A percentile compares a stretch with the other conserved stretches of the same genome.
Conservation (phyloP, 2,797 vertebrate species). For the Rachycentron canadum region DNA sequence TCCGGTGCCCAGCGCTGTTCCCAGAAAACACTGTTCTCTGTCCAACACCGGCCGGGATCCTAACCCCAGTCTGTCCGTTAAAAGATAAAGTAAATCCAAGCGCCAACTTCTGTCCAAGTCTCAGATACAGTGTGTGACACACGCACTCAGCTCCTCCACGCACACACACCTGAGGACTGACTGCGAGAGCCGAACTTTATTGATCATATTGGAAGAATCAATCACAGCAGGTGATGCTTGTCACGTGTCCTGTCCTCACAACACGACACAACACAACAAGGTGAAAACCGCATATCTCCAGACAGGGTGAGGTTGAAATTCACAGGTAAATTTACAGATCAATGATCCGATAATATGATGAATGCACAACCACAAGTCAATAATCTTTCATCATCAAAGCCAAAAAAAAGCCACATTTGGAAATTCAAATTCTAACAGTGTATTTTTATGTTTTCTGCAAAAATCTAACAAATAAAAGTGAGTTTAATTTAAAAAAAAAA, state of each 20-base stretch:
- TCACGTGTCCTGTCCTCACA: not conserved
- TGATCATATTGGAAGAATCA: not conserved
- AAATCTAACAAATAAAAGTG: not conserved
- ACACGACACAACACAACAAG: not conserved
- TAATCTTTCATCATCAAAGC: not conserved
- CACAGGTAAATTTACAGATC: no score
- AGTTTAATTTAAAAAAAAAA: not conserved
- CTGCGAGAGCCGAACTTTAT: not conserved
- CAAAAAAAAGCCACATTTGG: not conserved
- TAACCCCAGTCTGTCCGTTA: constrained; percentile 75
- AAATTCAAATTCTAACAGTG: not conserved
- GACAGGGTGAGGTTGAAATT: not conserved
- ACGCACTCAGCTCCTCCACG: constrained; percentile 9
- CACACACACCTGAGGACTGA: no score
- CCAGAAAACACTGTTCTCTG: constrained; percentile 77
- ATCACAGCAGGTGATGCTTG: not conserved
- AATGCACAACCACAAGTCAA: not conserved
- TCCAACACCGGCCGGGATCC: constrained; percentile 70
- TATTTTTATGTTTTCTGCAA: not conserved
- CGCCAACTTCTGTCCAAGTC: constrained; percentile 60
- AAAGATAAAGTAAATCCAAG: constrained; percentile 38
- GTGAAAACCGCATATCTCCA: not conserved
- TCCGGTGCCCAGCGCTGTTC: constrained; percentile 66
- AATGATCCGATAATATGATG: no score
- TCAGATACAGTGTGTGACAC: constrained; percentile 16